phyloP scores from a whole-genome alignment of 2,113 vertebrate species.

The Perca schrenkii region DNA sequence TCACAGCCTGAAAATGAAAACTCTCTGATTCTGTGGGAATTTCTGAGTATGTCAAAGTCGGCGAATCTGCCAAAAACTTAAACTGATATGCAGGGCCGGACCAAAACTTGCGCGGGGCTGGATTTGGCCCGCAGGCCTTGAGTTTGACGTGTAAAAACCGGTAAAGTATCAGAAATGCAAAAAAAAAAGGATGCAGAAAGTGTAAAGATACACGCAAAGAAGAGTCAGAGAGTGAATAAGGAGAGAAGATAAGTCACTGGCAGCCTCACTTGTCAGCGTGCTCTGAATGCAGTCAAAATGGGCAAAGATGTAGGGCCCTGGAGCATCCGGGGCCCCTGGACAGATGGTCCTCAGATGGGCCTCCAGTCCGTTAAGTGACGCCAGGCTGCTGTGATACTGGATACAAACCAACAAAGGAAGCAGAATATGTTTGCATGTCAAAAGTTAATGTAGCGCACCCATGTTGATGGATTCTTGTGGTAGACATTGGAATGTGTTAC shows the following conservation, averaged over 20 bases:
- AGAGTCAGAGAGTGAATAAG: background rate
- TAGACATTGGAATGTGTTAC: background rate
- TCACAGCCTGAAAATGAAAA: too few relatives aligned
- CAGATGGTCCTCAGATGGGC: constrained; percentile 91
- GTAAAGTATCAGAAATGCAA: constrained; percentile 7
- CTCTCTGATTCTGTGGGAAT: too few relatives aligned
- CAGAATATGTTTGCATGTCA: constrained; percentile 36
- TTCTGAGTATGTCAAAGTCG: too few relatives aligned
- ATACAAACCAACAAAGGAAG: constrained; percentile 44
- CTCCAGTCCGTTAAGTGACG: constrained; percentile 95
- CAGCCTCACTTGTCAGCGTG: constrained; percentile 86
- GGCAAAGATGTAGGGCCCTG: constrained; percentile 86
- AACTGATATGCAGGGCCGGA: too few relatives aligned
- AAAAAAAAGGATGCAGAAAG: background rate
- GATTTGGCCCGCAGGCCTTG: too few relatives aligned
- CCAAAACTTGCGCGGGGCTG: too few relatives aligned
- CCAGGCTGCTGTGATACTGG: constrained; percentile 95
- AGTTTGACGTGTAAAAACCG: too few relatives aligned
- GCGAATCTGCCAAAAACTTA: too few relatives aligned
- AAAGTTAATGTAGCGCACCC: constrained; percentile 26
- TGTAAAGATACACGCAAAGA: background rate
- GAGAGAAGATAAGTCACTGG: background rate
- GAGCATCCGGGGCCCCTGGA: constrained; percentile 49
- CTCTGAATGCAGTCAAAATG: constrained; percentile 92
- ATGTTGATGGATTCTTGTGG: background rate